Evolutionary conservation across 2,113 vertebrate species (phyloP).

Genomic region (Cottus gobio): DNA sequence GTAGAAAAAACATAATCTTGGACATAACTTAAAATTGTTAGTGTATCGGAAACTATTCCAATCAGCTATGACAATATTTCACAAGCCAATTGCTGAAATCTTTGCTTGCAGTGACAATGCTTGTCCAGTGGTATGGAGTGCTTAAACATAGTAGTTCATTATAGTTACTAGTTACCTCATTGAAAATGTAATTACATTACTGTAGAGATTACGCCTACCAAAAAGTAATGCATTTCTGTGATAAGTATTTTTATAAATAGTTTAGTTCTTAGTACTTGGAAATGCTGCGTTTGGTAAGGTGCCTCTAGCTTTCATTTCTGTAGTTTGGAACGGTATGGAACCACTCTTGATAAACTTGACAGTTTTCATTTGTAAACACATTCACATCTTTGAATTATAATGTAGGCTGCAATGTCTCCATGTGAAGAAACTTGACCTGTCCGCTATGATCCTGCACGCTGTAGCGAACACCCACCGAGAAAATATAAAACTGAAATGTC

Average conservation of each 20-base stretch:
- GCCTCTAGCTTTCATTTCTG: neutral
- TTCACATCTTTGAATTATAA: neutral
- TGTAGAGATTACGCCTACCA: neutral
- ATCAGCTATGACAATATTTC: neutral
- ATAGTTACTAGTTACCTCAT: neutral
- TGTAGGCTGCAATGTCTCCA: neutral
- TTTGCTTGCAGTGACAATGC: neutral
- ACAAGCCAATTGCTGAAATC: neutral
- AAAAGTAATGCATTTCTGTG: neutral
- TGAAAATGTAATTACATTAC: neutral
- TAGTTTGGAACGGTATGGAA: neutral
- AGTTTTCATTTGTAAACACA: too few relatives aligned
- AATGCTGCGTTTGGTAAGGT: neutral
- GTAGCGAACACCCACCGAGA: too few relatives aligned
- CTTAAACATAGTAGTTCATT: neutral
- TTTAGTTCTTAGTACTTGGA: neutral
- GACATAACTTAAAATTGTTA: neutral
- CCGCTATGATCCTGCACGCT: neutral
- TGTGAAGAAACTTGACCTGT: neutral
- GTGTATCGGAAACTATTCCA: neutral
- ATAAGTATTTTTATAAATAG: neutral
- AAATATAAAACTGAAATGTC: too few relatives aligned
- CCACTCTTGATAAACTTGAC: too few relatives aligned
- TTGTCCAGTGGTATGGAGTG: neutral
- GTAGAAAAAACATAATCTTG: neutral